A percentile compares a stretch with the other conserved stretches of the same genome.
phyloP scores from a whole-genome alignment of 2,113 vertebrate species.

The Burhinus bistriatus region DNA sequence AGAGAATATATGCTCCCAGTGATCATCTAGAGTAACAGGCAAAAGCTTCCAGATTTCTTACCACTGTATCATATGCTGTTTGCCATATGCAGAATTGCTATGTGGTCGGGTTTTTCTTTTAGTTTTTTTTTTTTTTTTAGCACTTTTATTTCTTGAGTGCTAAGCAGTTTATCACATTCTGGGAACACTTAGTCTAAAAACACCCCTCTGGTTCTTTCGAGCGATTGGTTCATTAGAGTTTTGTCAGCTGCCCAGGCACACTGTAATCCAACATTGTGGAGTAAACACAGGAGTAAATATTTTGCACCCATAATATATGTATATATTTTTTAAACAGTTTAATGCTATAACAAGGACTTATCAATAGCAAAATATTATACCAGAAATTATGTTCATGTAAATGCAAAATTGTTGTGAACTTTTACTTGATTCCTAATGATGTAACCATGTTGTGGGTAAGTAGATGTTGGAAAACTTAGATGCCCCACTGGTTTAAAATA shows the following conservation, averaged over 20 bases:
- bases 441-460: not conserved
- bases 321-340: not conserved
- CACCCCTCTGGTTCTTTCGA: slow-evolving; percentile 9
- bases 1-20: not conserved
- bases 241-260: not conserved
- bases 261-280: not conserved
- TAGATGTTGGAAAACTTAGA: not conserved
- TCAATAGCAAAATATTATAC: not conserved
- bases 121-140: not conserved
- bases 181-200: slow-evolving; percentile 34
- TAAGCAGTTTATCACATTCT: not conserved
- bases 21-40: not conserved
- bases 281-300: not conserved
- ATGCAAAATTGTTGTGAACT: not conserved
- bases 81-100: slow-evolving; percentile 16
- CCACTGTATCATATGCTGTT: not conserved
- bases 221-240: not conserved
- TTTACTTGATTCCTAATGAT: not conserved
- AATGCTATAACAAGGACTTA: not conserved
- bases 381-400: not conserved
- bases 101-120: not conserved
- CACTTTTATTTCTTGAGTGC: not conserved
- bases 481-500: not conserved
- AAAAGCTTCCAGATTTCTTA: not conserved
- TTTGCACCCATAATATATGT: not conserved